Base-by-base conservation (phyloP, 1,140 invertebrate species). In the Cyclargus thomasi region DNA sequence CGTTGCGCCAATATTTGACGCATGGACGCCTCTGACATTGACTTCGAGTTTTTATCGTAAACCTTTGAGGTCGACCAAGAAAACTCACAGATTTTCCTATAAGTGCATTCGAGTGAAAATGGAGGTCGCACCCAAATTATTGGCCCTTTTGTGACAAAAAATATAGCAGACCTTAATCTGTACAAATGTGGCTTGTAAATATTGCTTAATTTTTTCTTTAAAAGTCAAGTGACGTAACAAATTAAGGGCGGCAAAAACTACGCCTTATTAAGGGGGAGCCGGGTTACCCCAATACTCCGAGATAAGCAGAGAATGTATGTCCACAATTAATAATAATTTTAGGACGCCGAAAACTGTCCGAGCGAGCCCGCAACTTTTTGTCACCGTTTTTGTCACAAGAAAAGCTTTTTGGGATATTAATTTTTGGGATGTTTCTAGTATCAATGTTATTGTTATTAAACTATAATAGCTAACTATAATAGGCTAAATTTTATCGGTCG, bases 1-100 rank as follows among this genome's bases (percentile, higher is more conserved):
- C 74, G 77, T 86, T 89, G 83, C 79, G 77, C 70, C 83, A 89
- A 84, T 78, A 75, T 75, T 82, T 85, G 79, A 87, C 86, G 86
- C 84, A 82, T 86, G 81, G 79, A 65, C 74, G 85, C 66, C 62
- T 69, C 53, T 86, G 86, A 83, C 86, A 89, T 89, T 89, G 86
- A 77, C 70, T 67, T 47, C 39, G 17, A 36, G 65, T 77, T 75
- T 86, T 89, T 89, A 81, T 80, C 71, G 70, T 73, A 73, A 53
- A 72, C 70, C 74, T 82, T 81, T 83, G 69, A 86, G 85, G 84
- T 81, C 85, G 80, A 66, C 55, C 68, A 8, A 63, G 71, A 74
- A 78, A 73, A 70, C 70, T 66, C 59, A 72, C 69, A 59, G 55
- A 59, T 74, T 76, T 78, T 77, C 76, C 70, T 75, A 75, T 79